Evolutionary conservation across 37 sponge, comb jelly and placozoan species (phyloP).

Genomic region (Aphrocallistes beatrix): DNA sequence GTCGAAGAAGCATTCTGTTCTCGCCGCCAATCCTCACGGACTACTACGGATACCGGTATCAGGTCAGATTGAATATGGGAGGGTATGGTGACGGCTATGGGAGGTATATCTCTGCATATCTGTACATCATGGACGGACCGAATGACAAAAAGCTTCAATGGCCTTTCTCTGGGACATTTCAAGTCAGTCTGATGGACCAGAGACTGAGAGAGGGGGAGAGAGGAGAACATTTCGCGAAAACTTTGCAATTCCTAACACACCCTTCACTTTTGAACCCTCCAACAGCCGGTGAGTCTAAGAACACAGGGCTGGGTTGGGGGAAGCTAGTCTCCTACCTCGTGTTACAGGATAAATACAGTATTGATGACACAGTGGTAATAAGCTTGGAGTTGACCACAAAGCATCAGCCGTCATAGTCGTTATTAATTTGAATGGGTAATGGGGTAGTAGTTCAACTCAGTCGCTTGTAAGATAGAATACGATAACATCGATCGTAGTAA

Average conservation of each 20-base stretch:
- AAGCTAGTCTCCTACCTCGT: neutral
- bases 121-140: neutral
- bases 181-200: neutral
- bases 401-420: neutral
- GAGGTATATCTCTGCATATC: neutral
- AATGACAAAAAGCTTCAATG: neutral
- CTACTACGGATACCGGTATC: neutral
- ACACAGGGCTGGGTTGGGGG: slow-evolving; percentile 1
- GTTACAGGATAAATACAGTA: neutral
- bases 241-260: neutral
- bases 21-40: slow-evolving; percentile 1
- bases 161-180: neutral
- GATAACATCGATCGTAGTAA: too few relatives aligned
- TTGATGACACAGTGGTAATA: neutral
- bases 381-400: neutral
- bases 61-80: neutral
- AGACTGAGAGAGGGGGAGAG: neutral
- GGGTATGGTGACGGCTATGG: slow-evolving; percentile 4
- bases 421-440: too few relatives aligned
- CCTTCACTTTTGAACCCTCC: neutral
- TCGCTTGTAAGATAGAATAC: too few relatives aligned
- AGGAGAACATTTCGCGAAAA: neutral
- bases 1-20: neutral
- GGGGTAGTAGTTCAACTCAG: too few relatives aligned
- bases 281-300: neutral